Evolutionary conservation across 2,888 invertebrate species (phyloP).

Genomic region (Himalopsyche anomala): DNA sequence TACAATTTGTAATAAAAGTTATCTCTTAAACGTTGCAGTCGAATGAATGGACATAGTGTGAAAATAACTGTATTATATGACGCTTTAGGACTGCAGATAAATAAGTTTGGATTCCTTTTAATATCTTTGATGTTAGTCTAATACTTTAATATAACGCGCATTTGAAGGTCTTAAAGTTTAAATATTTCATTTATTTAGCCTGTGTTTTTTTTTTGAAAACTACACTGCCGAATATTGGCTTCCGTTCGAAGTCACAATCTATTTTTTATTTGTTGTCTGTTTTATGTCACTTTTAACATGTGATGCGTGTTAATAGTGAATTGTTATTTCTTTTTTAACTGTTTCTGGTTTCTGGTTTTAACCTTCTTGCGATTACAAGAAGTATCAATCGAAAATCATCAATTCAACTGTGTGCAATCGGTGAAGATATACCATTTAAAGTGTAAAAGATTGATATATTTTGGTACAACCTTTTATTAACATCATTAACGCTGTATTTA

Average conservation of each 20-base stretch:
- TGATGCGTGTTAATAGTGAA: too few species aligned
- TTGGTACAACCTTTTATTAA: too few species aligned
- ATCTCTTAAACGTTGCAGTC: slow-evolving; percentile 31
- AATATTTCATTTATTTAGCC: neutral
- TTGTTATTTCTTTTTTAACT: too few species aligned
- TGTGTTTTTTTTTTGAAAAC: neutral
- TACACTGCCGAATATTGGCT: slow-evolving; percentile 5
- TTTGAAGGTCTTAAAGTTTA: neutral
- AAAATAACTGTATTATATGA: slow-evolving; percentile 38
- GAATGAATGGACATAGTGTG: slow-evolving; percentile 38
- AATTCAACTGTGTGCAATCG: too few species aligned
- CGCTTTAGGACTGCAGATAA: slow-evolving; percentile 41
- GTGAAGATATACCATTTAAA: too few species aligned
- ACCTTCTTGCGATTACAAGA: too few species aligned
- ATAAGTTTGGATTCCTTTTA: slow-evolving; percentile 40
- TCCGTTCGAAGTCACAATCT: neutral
- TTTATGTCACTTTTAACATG: too few species aligned
- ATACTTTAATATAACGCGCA: slow-evolving; percentile 31
- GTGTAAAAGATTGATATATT: too few species aligned
- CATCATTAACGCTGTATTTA: too few species aligned
- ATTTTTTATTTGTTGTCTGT: neutral
- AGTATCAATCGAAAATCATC: too few species aligned
- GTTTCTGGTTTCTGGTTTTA: too few species aligned
- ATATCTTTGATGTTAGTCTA: slow-evolving; percentile 37
- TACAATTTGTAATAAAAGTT: slow-evolving; percentile 41